Percentiles rank a stretch among this genome's conserved stretches.
Evolutionary conservation across 1,140 invertebrate genomes (phyloP).

Genomic region (Nymphalis io): DNA sequence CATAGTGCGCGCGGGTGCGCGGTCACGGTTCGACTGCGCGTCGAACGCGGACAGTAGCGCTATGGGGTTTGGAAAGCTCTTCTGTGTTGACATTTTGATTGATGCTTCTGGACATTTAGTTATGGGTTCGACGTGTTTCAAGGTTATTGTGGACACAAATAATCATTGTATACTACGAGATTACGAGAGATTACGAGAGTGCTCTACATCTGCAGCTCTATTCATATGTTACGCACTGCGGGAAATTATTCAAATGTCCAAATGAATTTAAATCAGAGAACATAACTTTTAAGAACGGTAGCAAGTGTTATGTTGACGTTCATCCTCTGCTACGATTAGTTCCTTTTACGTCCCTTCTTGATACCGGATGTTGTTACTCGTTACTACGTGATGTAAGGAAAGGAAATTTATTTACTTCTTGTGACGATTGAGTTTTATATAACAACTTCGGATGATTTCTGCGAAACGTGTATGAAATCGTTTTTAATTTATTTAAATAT

Average conservation of each 20-base stretch:
- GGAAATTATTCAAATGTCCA: not conserved
- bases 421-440: conserved; percentile 6
- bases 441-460: conserved; percentile 6
- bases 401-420: conserved; percentile 8
- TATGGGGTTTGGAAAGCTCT: conserved; percentile 38
- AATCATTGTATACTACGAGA: not conserved
- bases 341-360: not conserved
- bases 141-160: not conserved
- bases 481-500: not conserved
- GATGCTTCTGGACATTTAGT: conserved; percentile 6
- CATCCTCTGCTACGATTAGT: not conserved
- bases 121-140: conserved; percentile 2
- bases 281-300: too few species aligned
- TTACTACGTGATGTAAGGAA: not conserved
- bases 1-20: conserved; percentile 74
- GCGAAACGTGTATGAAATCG: not conserved
- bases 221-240: not conserved
- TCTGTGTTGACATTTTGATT: conserved; percentile 33
- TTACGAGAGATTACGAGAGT: not conserved
- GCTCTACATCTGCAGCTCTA: not conserved
- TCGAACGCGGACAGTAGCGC: conserved; percentile 36
- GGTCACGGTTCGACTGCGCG: conserved; percentile 57
- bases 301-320: not conserved
- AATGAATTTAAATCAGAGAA: too few species aligned
- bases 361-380: conserved; percentile 9